Conservation (phyloP, 2,113 vertebrate species). For the Callaeas wilsoni region DNA sequence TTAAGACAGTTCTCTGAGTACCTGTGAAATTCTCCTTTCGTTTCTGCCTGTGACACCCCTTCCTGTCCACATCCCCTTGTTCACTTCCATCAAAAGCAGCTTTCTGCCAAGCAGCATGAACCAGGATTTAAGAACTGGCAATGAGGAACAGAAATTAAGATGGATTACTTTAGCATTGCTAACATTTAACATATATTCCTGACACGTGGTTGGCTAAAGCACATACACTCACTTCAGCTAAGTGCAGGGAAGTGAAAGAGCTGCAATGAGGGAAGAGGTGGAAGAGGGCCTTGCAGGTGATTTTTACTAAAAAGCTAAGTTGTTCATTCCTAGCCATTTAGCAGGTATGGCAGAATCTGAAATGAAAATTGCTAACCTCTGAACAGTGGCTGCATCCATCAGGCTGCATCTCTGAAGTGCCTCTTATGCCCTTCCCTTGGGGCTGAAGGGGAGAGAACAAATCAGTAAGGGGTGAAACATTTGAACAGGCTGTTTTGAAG, state of each 20-base stretch:
- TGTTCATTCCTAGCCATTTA: not conserved
- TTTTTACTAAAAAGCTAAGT: not conserved
- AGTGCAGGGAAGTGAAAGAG: not conserved
- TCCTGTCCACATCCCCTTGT: not conserved
- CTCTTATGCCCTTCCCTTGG: not conserved
- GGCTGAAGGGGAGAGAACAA: not conserved
- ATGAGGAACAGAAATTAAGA: not conserved
- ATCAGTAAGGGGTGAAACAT: not conserved
- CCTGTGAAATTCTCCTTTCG: slow-evolving; percentile 15
- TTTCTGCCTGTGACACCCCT: not conserved
- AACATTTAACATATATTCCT: not conserved
- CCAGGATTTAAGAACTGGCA: not conserved
- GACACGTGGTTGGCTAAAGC: not conserved
- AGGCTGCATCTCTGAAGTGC: not conserved
- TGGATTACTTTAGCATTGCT: not conserved
- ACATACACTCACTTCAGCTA: not conserved
- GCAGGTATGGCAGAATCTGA: not conserved
- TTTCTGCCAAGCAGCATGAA: not conserved
- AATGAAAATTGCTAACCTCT: not conserved
- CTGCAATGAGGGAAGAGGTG: not conserved
- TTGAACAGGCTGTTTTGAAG: not conserved
- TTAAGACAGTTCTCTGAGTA: not conserved
- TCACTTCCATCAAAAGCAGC: not conserved
- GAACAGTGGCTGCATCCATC: not conserved
- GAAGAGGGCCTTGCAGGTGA: not conserved